Conservation (phyloP, 2,888 invertebrate species). For the Drosophila recens region DNA sequence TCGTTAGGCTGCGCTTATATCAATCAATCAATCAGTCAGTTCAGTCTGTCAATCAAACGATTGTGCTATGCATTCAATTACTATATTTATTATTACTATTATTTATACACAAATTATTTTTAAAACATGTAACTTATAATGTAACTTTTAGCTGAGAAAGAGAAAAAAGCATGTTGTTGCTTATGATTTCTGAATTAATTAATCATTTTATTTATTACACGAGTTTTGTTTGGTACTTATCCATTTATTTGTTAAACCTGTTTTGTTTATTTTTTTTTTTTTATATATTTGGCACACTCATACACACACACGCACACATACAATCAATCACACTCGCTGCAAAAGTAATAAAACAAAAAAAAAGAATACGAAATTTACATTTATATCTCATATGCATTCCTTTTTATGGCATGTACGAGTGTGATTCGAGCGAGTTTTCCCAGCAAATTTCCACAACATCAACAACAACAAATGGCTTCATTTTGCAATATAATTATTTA, state of each 20-base stretch:
- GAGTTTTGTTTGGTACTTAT: conserved; percentile 42
- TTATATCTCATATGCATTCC: conserved; percentile 44
- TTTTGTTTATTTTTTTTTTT: conserved; percentile 13
- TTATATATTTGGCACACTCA: conserved; percentile 17
- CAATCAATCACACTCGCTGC: conserved; percentile 2
- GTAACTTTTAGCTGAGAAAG: conserved; percentile 29
- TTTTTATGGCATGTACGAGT: conserved; percentile 37
- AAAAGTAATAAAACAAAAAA: conserved; percentile 14
- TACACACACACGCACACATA: conserved; percentile 3
- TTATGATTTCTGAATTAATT: conserved; percentile 44
- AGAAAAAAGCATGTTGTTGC: conserved; percentile 46
- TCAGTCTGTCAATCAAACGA: conserved; percentile 7
- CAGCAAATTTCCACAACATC: conserved; percentile 12
- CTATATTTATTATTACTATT: conserved; percentile 32
- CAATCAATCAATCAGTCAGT: conserved; percentile 9
- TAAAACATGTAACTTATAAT: conserved; percentile 33
- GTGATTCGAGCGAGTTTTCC: conserved; percentile 39
- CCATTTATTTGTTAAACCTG: conserved; percentile 40
- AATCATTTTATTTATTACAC: conserved; percentile 30
- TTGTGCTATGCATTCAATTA: conserved; percentile 16
- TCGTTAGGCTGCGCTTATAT: conserved; percentile 23
- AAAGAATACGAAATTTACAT: conserved; percentile 14
- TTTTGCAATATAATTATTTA: conserved; percentile 71
- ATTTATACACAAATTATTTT: conserved; percentile 20
- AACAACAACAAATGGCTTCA: conserved; percentile 59